phyloP scores from a whole-genome alignment of 2,888 invertebrate species.

The Cistogaster globosa region DNA sequence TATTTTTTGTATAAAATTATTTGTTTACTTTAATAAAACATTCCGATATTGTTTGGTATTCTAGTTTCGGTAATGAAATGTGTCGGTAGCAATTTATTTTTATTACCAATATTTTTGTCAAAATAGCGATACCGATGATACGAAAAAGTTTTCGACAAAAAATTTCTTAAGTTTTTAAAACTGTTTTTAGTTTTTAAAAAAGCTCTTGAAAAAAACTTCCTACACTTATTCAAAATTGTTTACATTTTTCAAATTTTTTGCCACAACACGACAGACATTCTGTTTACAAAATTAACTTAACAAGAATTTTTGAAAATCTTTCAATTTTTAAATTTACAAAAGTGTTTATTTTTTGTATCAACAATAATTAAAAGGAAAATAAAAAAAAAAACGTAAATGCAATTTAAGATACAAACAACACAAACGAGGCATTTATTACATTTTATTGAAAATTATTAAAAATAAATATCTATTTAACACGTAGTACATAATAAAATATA shows the following conservation, averaged over 20 bases:
- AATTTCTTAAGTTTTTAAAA: too few relatives aligned
- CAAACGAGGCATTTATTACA: slow-evolving; percentile 23
- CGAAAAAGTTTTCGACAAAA: too few relatives aligned
- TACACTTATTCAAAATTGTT: neutral
- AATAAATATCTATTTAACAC: neutral
- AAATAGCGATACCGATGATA: too few relatives aligned
- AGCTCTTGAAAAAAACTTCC: neutral
- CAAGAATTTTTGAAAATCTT: slow-evolving; percentile 42
- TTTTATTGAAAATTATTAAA: slow-evolving; percentile 14
- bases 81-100: too few relatives aligned
- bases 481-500: slow-evolving; percentile 3
- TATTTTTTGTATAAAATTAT: too few relatives aligned
- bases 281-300: slow-evolving; percentile 40
- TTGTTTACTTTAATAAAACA: too few relatives aligned
- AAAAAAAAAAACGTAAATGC: neutral
- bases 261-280: neutral
- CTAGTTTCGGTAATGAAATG: too few relatives aligned
- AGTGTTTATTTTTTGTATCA: neutral
- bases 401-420: neutral
- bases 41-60: too few relatives aligned
- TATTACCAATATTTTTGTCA: too few relatives aligned
- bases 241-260: slow-evolving; percentile 18
- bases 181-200: too few relatives aligned
- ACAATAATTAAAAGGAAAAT: neutral
- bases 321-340: slow-evolving; percentile 40